Evolutionary conservation across 2,113 vertebrate genomes (phyloP).

Genomic region (Elanoides forficatus): DNA sequence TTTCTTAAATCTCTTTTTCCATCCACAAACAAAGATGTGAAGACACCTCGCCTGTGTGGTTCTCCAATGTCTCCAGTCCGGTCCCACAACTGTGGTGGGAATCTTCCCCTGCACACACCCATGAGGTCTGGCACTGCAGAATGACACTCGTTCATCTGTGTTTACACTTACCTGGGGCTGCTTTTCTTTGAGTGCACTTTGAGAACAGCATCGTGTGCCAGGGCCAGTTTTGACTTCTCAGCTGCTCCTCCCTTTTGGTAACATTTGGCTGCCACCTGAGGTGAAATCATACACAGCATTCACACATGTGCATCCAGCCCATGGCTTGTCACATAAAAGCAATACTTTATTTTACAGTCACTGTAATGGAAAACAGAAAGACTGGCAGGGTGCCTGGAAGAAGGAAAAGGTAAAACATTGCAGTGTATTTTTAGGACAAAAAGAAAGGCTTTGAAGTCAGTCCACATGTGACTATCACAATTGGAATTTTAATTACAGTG

Average conservation of each 20-base stretch:
- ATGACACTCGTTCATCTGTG: accelerated
- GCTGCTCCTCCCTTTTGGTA: slow-evolving; percentile 80
- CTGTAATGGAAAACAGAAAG: neutral
- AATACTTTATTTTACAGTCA: neutral
- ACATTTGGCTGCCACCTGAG: slow-evolving; percentile 83
- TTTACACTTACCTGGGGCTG: slow-evolving; percentile 68
- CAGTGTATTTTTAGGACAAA: neutral
- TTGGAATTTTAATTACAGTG: neutral
- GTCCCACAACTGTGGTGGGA: neutral
- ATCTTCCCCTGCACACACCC: neutral
- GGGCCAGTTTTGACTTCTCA: slow-evolving; percentile 78
- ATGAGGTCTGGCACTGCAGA: neutral
- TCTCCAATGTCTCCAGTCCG: accelerated
- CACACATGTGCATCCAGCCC: neutral
- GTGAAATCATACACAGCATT: slow-evolving; percentile 15
- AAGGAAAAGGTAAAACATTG: neutral
- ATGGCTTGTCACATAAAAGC: neutral
- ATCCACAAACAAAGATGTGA: neutral
- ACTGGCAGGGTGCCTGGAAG: neutral
- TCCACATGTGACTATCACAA: neutral
- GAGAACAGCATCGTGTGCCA: slow-evolving; percentile 77
- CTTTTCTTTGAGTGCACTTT: slow-evolving; percentile 75
- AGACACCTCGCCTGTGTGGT: accelerated
- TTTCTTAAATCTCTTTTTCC: neutral
- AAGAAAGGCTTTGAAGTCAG: neutral